A percentile compares a stretch with the other conserved stretches of the same genome.
Conservation (phyloP, 1,140 invertebrate species). For the Tetragonula clypearis region DNA sequence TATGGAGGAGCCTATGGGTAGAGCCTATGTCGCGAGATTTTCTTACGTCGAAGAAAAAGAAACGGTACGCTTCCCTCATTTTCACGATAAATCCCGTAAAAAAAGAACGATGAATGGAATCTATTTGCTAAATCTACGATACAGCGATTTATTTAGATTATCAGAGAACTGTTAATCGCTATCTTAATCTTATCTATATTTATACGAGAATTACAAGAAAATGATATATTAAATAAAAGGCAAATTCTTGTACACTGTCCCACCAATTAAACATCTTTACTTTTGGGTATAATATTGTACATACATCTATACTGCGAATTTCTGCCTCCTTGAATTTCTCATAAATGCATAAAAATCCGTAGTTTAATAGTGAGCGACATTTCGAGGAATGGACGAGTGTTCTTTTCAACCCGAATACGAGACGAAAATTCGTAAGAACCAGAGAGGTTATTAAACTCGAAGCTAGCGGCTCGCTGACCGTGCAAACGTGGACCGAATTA, state of each 20-base stretch:
- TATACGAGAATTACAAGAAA: no score
- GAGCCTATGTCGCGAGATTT: not conserved
- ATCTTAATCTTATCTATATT: not conserved
- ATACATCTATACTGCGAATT: no score
- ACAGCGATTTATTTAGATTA: not conserved
- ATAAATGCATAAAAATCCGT: no score
- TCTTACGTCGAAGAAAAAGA: not conserved
- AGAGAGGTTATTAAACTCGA: conserved; percentile 52
- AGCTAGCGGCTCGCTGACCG: conserved; percentile 21
- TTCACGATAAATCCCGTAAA: conserved; percentile 20
- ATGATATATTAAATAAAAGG: no score
- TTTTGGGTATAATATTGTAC: no score
- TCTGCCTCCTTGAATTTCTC: no score
- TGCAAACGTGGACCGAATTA: conserved; percentile 34
- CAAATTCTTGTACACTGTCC: no score
- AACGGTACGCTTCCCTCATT: conserved; percentile 22
- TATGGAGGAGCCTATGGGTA: not conserved
- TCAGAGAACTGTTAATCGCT: not conserved
- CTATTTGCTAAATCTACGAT: not conserved
- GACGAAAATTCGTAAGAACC: conserved; percentile 31
- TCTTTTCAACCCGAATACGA: conserved; percentile 25
- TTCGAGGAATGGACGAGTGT: not conserved
- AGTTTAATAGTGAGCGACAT: not conserved
- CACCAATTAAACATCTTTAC: no score
- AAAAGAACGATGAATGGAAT: not conserved